Base-by-base conservation (phyloP, 2,113 vertebrate species). In the Coracopsis vasa region DNA sequence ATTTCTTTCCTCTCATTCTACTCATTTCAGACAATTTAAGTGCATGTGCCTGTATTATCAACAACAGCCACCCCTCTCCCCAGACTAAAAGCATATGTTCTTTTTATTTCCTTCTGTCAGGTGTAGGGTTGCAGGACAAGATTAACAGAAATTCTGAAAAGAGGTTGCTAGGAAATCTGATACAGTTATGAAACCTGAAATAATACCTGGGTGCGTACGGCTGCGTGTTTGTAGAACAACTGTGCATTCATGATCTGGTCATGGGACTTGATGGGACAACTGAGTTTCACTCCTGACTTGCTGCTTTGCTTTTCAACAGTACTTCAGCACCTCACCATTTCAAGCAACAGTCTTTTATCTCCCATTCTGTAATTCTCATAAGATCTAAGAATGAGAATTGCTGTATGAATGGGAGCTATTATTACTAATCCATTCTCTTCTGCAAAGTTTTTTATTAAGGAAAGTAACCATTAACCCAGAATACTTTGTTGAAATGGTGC, bases 191-290 rank as follows among this genome's bases (percentile, higher is more conserved):
- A 84, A 92, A 78, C 31, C 60, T 45, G 50, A 69, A 94, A 45
- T 35, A 65, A 4, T 45, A n/a, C 37, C 11, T 78, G 28, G 7
- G 29, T 54, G 64, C 64, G n/a, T 70, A 21, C 0, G 0, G 11
- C 54, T 66, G 14, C 1, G 0, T 51, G 42, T 58, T 78, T 78
- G 33, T 45, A 53, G 31, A 62, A 44, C 37, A 77, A 5, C 47
- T 47, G 12, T 69, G n/a, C 24, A 4, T 90, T 90, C 53, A 12
- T 72, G 28, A 47, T 48, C 10, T 67, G 16, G n/a, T 66, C 4
- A 0, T 33, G 28, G 69, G 45, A 70, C 24, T 78, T 53, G 24
- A 0, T 60, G 50, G 53, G 60, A 88, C 28, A 65, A 83, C 15
- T 2, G 17, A 72, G 16, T 45, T 86, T 80, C 50, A 35, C n/a